These are phyloP conservation scores for Numenius arquata DNA, from an alignment of 2,113 vertebrate species.

Conservation along the genomic window DNA sequence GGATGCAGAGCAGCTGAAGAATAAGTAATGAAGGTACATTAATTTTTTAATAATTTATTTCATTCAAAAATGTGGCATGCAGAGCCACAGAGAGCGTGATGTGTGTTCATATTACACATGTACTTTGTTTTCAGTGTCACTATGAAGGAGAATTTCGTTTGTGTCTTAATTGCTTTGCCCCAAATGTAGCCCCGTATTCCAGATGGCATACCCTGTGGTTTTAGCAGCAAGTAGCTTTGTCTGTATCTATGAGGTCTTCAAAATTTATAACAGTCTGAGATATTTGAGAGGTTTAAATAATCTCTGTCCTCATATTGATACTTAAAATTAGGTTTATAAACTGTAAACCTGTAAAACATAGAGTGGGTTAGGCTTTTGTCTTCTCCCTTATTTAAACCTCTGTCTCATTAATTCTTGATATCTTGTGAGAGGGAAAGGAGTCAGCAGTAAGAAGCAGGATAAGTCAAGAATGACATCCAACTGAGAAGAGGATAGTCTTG, in stretches of 20 bases:
- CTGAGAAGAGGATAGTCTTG: neutral
- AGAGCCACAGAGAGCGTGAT: neutral
- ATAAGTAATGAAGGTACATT: conserved; percentile 33
- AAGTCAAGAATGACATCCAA: neutral
- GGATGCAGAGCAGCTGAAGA: conserved; percentile 23
- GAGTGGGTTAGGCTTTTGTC: neutral
- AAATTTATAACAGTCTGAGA: neutral
- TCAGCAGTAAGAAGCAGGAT: neutral
- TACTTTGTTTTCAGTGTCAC: conserved; percentile 20
- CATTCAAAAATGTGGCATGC: neutral
- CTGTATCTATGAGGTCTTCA: neutral
- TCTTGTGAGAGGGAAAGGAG: neutral
- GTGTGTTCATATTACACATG: neutral
- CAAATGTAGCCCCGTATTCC: neutral
- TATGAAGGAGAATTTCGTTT: neutral
- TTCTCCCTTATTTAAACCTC: conserved; percentile 14
- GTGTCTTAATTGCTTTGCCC: neutral
- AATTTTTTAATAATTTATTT: conserved; percentile 41
- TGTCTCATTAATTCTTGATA: conserved; percentile 4
- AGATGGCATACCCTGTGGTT: neutral
- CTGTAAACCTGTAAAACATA: neutral
- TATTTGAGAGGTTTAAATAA: neutral
- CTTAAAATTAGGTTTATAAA: conserved; percentile 3
- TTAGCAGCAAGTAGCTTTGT: neutral
- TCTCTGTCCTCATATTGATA: neutral